A percentile compares a stretch with the other conserved stretches of the same genome.
Conservation (phyloP, 37 sponge, comb jelly and placozoan species). For the Agelas oroides region DNA sequence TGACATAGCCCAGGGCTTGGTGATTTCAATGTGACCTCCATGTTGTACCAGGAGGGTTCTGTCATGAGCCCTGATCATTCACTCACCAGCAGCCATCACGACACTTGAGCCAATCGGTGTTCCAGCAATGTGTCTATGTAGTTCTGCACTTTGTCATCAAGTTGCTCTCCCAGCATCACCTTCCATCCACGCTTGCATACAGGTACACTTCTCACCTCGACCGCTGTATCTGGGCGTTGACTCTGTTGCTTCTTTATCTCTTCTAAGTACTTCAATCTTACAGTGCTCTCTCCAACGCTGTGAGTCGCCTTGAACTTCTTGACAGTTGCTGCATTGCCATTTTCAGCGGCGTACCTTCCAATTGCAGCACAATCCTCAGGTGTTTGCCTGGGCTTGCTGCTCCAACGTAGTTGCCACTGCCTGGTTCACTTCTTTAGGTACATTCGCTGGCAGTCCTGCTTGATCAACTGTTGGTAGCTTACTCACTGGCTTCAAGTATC, state of each 20-base stretch:
- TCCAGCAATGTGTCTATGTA: slow-evolving; percentile 12
- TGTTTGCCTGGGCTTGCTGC: no score
- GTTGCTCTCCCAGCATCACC: slow-evolving; percentile 22
- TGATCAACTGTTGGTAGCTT: no score
- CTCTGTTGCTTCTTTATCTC: slow-evolving; percentile 5
- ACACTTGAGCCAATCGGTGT: slow-evolving; percentile 6
- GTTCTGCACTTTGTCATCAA: slow-evolving; percentile 20
- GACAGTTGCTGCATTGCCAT: slow-evolving; percentile 38
- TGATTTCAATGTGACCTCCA: slow-evolving; percentile 14
- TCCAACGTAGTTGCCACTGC: no score
- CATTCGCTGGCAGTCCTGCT: no score
- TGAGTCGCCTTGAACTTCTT: slow-evolving; percentile 20
- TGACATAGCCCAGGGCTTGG: slow-evolving; percentile 7
- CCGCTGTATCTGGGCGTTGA: no score
- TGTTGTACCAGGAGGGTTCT: slow-evolving; percentile 12
- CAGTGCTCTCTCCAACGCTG: slow-evolving; percentile 26
- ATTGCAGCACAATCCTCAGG: slow-evolving; percentile 10
- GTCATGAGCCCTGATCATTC: slow-evolving; percentile 14
- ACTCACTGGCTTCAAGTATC: no score
- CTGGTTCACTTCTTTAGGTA: no score
- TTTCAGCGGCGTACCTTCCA: slow-evolving; percentile 12
- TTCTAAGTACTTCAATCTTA: slow-evolving; percentile 5
- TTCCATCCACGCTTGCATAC: neutral
- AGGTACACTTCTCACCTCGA: slow-evolving; percentile 20
- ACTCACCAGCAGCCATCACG: slow-evolving; percentile 23